Conservation (phyloP, 2,113 vertebrate genomes). For the Sciurus niger region DNA sequence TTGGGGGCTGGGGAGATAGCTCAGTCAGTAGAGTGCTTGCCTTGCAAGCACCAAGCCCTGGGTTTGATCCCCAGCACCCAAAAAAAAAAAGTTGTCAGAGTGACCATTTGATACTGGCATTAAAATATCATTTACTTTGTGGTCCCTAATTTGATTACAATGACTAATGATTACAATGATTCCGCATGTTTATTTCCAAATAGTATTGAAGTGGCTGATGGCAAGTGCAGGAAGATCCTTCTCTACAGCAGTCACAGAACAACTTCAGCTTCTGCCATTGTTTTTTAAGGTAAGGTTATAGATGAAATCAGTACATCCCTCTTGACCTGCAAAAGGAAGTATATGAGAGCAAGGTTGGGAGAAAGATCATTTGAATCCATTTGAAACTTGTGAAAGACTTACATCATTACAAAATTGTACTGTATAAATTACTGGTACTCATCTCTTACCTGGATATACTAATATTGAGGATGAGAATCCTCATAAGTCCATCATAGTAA, state of each 20-base stretch:
- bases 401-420: not conserved
- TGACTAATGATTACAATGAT: not conserved
- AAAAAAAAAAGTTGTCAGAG: not conserved
- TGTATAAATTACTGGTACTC: not conserved
- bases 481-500: not conserved
- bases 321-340: not conserved
- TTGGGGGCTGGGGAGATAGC: no score
- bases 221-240: constrained; percentile 97
- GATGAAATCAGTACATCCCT: not conserved
- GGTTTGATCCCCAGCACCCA: no score
- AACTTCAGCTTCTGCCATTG: constrained; percentile 96
- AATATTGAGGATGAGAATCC: not conserved
- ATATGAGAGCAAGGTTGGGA: not conserved
- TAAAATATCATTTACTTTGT: not conserved
- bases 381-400: not conserved
- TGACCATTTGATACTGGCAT: not conserved
- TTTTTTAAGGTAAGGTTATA: constrained; percentile 95
- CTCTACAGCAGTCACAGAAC: constrained; percentile 95
- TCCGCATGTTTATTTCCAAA: constrained; percentile 56
- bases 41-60: no score
- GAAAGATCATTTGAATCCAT: not conserved
- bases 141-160: not conserved
- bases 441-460: not conserved
- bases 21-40: no score
- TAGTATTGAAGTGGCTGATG: constrained; percentile 99